Evolutionary conservation across 2,113 vertebrate genomes (phyloP), one percentile per base, ranked within the genome.

Genomic region (Chionodraco myersi): DNA sequence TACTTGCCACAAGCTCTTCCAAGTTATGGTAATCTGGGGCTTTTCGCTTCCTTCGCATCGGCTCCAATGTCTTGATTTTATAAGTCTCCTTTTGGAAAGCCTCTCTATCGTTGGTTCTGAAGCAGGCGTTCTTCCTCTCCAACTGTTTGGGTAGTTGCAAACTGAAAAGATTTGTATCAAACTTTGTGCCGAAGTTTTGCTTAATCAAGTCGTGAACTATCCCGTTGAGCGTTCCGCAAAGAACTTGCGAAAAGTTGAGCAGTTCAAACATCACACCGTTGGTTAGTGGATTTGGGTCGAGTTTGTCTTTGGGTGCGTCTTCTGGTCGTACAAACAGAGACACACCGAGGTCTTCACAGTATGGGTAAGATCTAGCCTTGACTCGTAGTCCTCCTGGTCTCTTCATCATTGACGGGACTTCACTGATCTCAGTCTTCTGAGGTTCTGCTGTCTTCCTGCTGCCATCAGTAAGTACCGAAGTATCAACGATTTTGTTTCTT

Each of bases 261-360:
- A 90, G 6, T 34, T 88, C 86, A 13, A 86, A 23, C 59, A 88
- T 60, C 41, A 77, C 77, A 0, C 72, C 72, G 0, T 21, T 79
- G 45, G 75, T 90, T 3, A 88, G 9, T 10, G 77, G 63, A 1
- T 6, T n/a, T 1, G 56, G 48, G 10, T 58, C 56, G 0, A 90
- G 51, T 8, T 88, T 88, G 23, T 77, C 60, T 62, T 12, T 23
- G 26, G 59, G 51, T 7, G 49, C 9, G 9, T 15, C 23, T 10
- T 30, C 56, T 1, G 3, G 48, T 26, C 23, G 48, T 18, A 90
- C 0, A 6, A 44, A 12, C 0, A 86, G 45, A 18, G 48, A 44
- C 10, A 90, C 67, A 4, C 84, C 86, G 0, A 74, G 53, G 0
- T 64, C 9, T 16, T 15, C 10, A 18, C 86, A 88, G 56, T 52